Evolutionary conservation across 1,140 invertebrate species (phyloP), one percentile per base, ranked within the genome.

Genomic region (Metopolophium dirhodum): DNA sequence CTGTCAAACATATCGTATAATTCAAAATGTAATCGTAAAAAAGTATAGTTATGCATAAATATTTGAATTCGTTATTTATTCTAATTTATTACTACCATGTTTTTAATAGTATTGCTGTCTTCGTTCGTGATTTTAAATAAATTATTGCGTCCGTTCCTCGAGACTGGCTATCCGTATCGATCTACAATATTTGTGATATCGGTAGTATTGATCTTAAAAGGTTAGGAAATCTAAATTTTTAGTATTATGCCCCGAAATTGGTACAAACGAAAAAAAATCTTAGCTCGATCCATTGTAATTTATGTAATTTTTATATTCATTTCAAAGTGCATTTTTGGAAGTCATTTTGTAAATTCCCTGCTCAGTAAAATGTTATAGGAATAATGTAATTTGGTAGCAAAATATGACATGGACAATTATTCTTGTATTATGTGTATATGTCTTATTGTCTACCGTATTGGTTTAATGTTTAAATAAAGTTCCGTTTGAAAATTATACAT

Each of bases 21-120:
- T 68, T 68, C 30, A n/a, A 68, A 68, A 68, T 2, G 61, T n/a
- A 68, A 68, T 68, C 61, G 30, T 68, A 68, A 68, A 68, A 68
- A 68, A n/a, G 30, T 61, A 47, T 49, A 68, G 30, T 18, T 68
- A n/a, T n/a, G 61, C 14, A 68, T 68, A 68, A 68, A n/a, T 68
- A 68, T 68, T 68, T n/a, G 61, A 68, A 68, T 68, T 68, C 22
- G n/a, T 68, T n/a, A 68, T 68, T 68, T 68, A 68, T 68, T 68
- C 61, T 68, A 68, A 68, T 68, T 14, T 68, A 68, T n/a, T 68
- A 68, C 61, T 68, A 68, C 30, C 30, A n/a, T 68, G 30, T 47
- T 68, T n/a, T n/a, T 68, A 68, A 68, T 68, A 68, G 61, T 1
- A 68, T 68, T n/a, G 30, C 30, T n/a, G 61, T 68, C 30, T 4